Evolutionary conservation across 2,797 vertebrate species (phyloP), one percentile per base, ranked within the genome.

Genomic region (Leptoclinus maculatus): DNA sequence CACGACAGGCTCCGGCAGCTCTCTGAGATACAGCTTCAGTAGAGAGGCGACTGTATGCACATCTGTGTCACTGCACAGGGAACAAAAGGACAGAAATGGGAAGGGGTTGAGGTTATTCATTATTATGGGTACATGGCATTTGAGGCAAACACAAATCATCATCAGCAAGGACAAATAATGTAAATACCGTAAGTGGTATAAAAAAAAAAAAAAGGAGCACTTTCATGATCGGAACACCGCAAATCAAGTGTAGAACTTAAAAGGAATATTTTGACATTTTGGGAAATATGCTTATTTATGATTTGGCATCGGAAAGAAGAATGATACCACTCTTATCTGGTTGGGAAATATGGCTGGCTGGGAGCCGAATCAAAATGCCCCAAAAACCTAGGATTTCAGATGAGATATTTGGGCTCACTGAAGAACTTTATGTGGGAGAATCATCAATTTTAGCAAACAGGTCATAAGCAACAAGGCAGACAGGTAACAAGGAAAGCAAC

Each of bases 1-100:
- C 86, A 99, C 91, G 34, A 99, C 97, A 0, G 98, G 98, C 79
- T 99, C 98, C 0, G 98, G 98, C 41, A 99, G 96, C 60, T 99
- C 98, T 84, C 97, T 93, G 53, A 99, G 96, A 85, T 99, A 99
- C 66, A 99, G 94, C 92, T 99, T 99, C 66, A 99, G 95, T 41
- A 99, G 95, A 0, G 98, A 99, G 0, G 98, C 97, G 38, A 99
- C 98, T 0, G 98, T 99, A 76, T 99, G 98, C 47, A 99, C 98
- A 10, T 99, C 98, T 4, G 98, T 99, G 87, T 95, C 97, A 92
- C 98, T 99, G 95, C 53, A 39, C 74, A 75, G 56, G 69, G 6
- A 45, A 66, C 25, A 63, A 59, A 27, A 45, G 53, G 10, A 34
- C 9, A 32, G 17, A 27, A 16, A 41, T 19, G 13, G 9, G 12